Conservation (phyloP, 2,113 vertebrate genomes). For the Rhagologus leucostigma region DNA sequence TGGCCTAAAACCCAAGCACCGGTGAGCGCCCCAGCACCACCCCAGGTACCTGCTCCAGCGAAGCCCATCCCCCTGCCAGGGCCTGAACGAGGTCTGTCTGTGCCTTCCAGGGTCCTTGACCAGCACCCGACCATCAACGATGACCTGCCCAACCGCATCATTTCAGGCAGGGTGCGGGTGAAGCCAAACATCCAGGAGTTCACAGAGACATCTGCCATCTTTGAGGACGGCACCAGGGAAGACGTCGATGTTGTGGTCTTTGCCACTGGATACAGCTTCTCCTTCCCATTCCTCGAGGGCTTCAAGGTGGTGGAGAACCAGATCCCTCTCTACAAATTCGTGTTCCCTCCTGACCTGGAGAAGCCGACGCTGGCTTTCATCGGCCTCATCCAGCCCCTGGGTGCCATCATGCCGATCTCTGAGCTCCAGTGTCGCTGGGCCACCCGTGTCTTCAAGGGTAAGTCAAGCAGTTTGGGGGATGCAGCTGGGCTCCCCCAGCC, state of each 20-base stretch:
- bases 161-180: slow-evolving; percentile 78
- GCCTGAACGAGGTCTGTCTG: not conserved
- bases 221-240: slow-evolving; percentile 82
- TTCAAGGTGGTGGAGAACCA: slow-evolving; percentile 72
- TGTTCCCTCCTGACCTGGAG: slow-evolving; percentile 79
- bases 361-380: slow-evolving; percentile 83
- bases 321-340: slow-evolving; percentile 76
- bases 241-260: slow-evolving; percentile 83
- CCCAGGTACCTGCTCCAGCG: no score
- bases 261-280: slow-evolving; percentile 83
- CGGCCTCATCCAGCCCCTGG: slow-evolving; percentile 78
- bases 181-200: slow-evolving; percentile 81
- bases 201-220: slow-evolving; percentile 75
- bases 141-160: slow-evolving; percentile 83
- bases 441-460: slow-evolving; percentile 83
- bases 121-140: slow-evolving; percentile 76
- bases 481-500: not conserved
- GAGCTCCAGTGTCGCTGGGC: slow-evolving; percentile 92
- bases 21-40: not conserved
- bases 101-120: slow-evolving; percentile 64
- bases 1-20: not conserved
- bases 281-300: slow-evolving; percentile 81
- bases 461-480: not conserved
- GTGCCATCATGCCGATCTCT: slow-evolving; percentile 80
- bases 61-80: not conserved